These are phyloP conservation scores for Tetramorium alpestre DNA, from an alignment of 1,140 invertebrate genomes.

Conservation along the genomic window DNA sequence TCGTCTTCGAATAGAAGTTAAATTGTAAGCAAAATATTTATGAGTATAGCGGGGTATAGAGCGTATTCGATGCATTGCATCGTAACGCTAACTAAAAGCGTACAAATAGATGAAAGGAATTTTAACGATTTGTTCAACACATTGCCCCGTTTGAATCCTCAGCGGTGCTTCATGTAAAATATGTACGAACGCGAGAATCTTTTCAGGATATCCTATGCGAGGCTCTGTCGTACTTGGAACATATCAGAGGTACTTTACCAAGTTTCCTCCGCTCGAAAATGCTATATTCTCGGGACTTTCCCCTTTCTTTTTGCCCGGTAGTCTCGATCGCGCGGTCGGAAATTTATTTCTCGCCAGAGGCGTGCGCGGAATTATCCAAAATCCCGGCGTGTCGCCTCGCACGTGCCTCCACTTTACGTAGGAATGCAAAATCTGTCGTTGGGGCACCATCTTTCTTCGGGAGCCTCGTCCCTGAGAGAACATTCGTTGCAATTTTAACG, in stretches of 20 bases:
- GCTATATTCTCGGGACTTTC: conserved; percentile 37
- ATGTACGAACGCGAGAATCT: conserved; percentile 39
- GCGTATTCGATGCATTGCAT: background rate
- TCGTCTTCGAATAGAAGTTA: conserved; percentile 64
- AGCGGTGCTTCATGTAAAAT: conserved; percentile 71
- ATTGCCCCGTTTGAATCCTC: conserved; percentile 59
- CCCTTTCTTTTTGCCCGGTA: conserved; percentile 28
- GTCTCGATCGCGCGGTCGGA: conserved; percentile 51
- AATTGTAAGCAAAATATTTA: conserved; percentile 71
- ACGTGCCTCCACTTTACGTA: conserved; percentile 51
- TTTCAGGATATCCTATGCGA: conserved; percentile 38
- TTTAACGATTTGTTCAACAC: conserved; percentile 40
- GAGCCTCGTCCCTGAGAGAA: conserved; percentile 28
- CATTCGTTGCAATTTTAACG: conserved; percentile 67
- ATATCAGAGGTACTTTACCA: conserved; percentile 49
- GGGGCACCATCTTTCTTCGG: conserved; percentile 41
- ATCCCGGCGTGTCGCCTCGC: conserved; percentile 66
- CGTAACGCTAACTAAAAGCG: conserved; percentile 37
- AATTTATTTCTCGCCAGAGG: conserved; percentile 56
- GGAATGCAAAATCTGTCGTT: conserved; percentile 54
- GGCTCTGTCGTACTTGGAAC: conserved; percentile 45
- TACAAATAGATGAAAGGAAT: conserved; percentile 19
- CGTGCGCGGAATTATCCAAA: conserved; percentile 59
- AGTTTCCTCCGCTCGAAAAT: conserved; percentile 41
- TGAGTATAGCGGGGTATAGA: conserved; percentile 1